Base-by-base conservation (phyloP, 2,888 invertebrate species). In the Pycnomerus fuliginosus region DNA sequence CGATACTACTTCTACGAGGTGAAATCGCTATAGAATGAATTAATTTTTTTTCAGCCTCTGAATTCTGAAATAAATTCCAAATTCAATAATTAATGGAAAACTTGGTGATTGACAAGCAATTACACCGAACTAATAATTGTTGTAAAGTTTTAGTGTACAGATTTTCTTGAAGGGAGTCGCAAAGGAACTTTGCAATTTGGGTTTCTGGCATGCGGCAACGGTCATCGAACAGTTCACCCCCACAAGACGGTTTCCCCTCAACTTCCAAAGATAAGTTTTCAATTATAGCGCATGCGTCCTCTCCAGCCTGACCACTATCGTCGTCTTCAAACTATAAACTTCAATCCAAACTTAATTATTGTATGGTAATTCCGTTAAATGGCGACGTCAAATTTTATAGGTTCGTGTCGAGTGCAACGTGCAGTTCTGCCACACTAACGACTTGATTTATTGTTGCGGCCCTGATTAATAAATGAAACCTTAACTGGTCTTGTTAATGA, bases 111-210 rank as follows among this genome's bases (percentile, higher is more conserved):
- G n/a, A n/a, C n/a, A n/a, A n/a, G n/a, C 8, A 7, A 20, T 20
- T 20, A 20, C 20, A 5, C 5, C 20, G 5, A 7, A 20, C 8
- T 8, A 20, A 20, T 20, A 20, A 20, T 20, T 20, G 20, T n/a
- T n/a, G n/a, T n/a, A n/a, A n/a, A n/a, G 20, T 20, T 20, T 20
- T 5, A 7, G 5, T 5, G 20, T 20, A 20, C 5, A 20, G 7
- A 20, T 20, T 5, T 20, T 20, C 20, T 20, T 20, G 20, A 8
- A n/a, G n/a, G n/a, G n/a, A 42, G 38, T 39, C 46, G 48, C 52
- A 54, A 54, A 52, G 51, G 51, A 62, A 64, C 62, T 62, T 64
- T 60, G 61, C 58, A 62, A 63, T 63, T 63, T 61, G 58, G 59
- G 46, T 56, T 56, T 56, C 61, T 62, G n/a, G n/a, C n/a, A n/a